Evolutionary conservation across 2,888 invertebrate genomes (phyloP).

Genomic region (Chrysotoxum bicinctum): DNA sequence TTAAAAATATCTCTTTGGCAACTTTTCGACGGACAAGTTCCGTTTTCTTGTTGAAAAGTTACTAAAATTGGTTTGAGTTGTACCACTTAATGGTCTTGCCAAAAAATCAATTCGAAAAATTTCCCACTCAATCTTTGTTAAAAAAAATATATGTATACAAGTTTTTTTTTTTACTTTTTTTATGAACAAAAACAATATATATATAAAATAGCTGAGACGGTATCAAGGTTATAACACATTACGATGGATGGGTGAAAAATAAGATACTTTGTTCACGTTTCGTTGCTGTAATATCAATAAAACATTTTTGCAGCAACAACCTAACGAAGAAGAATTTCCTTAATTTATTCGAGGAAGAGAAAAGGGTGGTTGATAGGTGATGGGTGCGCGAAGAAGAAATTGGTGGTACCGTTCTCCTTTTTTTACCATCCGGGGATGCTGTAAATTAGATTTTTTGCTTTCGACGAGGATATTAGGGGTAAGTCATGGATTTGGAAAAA

Average conservation of each 20-base stretch:
- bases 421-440: no score
- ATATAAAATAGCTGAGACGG: not conserved
- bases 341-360: slow-evolving; percentile 18
- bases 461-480: no score
- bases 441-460: no score
- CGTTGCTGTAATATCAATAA: slow-evolving; percentile 47
- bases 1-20: no score
- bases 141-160: not conserved
- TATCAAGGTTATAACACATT: slow-evolving; percentile 26
- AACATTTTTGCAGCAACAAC: slow-evolving; percentile 54
- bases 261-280: slow-evolving; percentile 45
- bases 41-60: not conserved
- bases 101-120: slow-evolving; percentile 21
- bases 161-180: no score
- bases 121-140: slow-evolving; percentile 23
- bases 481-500: no score
- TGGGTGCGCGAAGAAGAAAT: no score
- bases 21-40: not conserved
- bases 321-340: slow-evolving; percentile 34
- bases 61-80: slow-evolving; percentile 16
- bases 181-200: not conserved
- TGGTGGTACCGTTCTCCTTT: no score
- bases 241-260: slow-evolving; percentile 15
- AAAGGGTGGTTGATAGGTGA: no score
- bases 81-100: slow-evolving; percentile 12